These are phyloP conservation scores for Lordiphosa andalusiaca DNA, from an alignment of 2,888 invertebrate genomes.

Conservation along the genomic window DNA sequence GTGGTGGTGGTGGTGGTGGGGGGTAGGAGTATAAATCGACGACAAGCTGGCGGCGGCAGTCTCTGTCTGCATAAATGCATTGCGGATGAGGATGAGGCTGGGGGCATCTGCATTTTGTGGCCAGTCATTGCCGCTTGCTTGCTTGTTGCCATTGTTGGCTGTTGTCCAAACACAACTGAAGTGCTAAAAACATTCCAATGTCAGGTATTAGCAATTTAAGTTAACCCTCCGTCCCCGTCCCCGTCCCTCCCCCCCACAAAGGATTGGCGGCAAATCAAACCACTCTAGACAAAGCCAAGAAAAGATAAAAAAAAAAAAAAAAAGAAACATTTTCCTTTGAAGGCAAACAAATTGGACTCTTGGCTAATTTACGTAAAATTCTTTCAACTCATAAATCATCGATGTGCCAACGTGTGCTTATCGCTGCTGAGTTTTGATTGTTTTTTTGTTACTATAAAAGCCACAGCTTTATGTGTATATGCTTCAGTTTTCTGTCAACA, in stretches of 20 bases:
- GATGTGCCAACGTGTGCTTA: conserved; percentile 8
- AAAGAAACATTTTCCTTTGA: conserved; percentile 23
- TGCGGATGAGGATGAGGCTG: conserved; percentile 46
- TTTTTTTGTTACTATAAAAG: neutral
- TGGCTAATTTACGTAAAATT: conserved; percentile 31
- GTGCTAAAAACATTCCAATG: conserved; percentile 74
- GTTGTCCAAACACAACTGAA: conserved; percentile 68
- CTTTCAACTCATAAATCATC: conserved; percentile 29
- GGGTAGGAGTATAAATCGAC: conserved; percentile 46
- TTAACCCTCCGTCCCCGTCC: too few relatives aligned
- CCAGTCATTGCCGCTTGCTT: conserved; percentile 64
- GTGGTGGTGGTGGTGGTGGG: too few relatives aligned
- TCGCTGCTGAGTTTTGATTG: neutral
- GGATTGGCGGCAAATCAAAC: conserved; percentile 14
- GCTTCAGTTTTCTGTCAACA: neutral
- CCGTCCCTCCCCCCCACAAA: conserved; percentile 3
- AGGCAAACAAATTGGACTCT: conserved; percentile 36
- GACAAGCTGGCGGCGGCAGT: conserved; percentile 54
- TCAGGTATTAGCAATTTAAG: conserved; percentile 73
- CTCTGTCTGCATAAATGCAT: conserved; percentile 63
- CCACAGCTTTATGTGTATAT: neutral
- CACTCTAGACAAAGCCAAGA: conserved; percentile 14
- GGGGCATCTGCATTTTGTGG: conserved; percentile 59
- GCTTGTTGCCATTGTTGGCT: conserved; percentile 53
- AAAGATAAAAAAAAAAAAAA: too few relatives aligned